These are phyloP conservation scores for Hirundichthys speculiger DNA, from an alignment of 2,113 vertebrate genomes.

Conservation along the genomic window DNA sequence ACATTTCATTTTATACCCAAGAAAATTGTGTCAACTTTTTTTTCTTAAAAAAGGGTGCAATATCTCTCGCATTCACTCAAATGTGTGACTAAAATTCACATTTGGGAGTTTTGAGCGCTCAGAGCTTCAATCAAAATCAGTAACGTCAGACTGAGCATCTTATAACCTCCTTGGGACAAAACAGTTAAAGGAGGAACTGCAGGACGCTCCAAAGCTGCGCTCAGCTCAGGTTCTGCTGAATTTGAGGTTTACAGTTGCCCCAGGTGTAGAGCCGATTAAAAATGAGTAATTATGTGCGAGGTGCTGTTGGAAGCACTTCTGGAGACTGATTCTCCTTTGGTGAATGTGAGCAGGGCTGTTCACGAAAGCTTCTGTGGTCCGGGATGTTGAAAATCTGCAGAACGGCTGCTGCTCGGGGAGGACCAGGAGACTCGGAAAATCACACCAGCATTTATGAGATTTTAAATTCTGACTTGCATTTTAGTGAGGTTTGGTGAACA, in stretches of 20 bases:
- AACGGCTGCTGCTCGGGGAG: neutral
- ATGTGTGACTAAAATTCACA: too few relatives aligned
- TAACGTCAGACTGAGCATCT: neutral
- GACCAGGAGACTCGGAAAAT: neutral
- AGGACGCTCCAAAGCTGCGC: constrained; percentile 3
- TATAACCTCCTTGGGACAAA: neutral
- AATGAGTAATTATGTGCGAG: constrained; percentile 25
- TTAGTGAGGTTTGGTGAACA: too few relatives aligned
- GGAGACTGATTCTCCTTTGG: constrained; percentile 19
- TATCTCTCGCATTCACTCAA: too few relatives aligned
- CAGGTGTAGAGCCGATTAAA: constrained; percentile 19
- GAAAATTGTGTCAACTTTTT: too few relatives aligned
- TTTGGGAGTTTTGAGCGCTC: too few relatives aligned
- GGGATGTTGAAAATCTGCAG: neutral
- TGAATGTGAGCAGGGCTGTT: neutral
- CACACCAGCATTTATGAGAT: too few relatives aligned
- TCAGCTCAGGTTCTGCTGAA: constrained; percentile 32
- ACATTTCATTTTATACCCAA: too few relatives aligned
- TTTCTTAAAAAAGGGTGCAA: too few relatives aligned
- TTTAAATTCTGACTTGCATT: too few relatives aligned
- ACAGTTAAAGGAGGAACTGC: neutral
- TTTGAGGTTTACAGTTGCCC: neutral
- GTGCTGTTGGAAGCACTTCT: neutral
- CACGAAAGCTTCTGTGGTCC: neutral
- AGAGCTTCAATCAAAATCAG: too few relatives aligned